Base-by-base conservation (phyloP, 2,888 invertebrate genomes). In the Thymelicus lineola region DNA sequence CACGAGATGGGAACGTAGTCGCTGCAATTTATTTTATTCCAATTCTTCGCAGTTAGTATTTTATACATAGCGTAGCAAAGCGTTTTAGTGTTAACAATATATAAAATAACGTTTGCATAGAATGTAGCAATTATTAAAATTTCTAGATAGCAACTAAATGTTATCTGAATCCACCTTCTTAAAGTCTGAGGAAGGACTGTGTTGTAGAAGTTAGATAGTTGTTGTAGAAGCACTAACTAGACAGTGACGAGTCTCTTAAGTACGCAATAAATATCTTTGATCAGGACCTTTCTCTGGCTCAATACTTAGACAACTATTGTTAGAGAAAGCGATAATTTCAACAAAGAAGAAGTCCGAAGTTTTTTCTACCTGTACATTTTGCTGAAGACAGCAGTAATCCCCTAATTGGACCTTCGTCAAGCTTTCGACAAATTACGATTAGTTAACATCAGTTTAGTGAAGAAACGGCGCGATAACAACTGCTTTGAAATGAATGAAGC, bases 401-500 rank as follows among this genome's bases (percentile, higher is more conserved):
- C 46, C 55, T 68, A 68, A 68, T 68, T 61, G 61, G 61, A 28
- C 35, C 62, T 35, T 45, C 67, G 67, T 62, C 68, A 42, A 42
- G 38, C 42, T 38, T 66, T 67, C 61, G 53, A 62, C 68, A 55
- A 68, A 57, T 68, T 45, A 68, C 55, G 62, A 68, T 68, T 62
- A 68, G 17, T 57, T 57, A 42, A 42, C 53, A 55, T 64, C 20
- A 35, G 55, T 46, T 28, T 35, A 28, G 6, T 46, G 61, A 62
- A 50, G 28, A 36, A 36, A 20, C 14, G 62, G 20, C 15, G n/a
- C 14, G 35, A 48, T 63, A 48, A 50, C 62, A 62, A 62, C 12
- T 36, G 17, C 48, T 50, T 63, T 50, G 36, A 50, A 62, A 63
- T 17, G 50, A 50, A 63, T 48, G 50, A 35, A 50, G 50, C 17